Conservation (phyloP, 2,888 invertebrate genomes). For the Synanthedon myopaeformis region DNA sequence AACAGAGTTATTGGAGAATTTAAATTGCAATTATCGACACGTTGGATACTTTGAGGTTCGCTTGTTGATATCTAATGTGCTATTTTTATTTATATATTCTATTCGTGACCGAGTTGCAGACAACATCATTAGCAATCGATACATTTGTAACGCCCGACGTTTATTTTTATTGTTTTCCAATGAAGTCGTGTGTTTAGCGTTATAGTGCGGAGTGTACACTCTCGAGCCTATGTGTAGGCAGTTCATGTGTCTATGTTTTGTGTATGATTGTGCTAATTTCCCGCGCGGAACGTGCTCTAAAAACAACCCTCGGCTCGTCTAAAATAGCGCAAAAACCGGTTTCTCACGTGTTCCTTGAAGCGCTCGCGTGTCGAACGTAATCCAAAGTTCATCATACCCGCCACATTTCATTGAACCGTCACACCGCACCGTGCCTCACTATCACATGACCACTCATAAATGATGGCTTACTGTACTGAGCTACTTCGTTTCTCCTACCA, state of each 20-base stretch:
- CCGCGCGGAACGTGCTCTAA: not conserved
- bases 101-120: not conserved
- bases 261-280: constrained; percentile 4
- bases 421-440: not conserved
- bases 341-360: constrained; percentile 27
- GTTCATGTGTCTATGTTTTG: constrained; percentile 6
- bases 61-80: not conserved
- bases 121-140: not conserved
- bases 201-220: not conserved
- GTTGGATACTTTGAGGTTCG: not conserved
- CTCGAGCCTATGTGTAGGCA: not conserved
- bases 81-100: not conserved
- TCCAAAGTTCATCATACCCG: constrained; percentile 45
- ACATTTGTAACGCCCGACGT: not conserved
- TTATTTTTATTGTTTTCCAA: not conserved
- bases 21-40: not conserved
- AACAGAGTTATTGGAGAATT: constrained; percentile 14
- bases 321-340: constrained; percentile 35
- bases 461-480: too few species aligned
- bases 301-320: constrained; percentile 14
- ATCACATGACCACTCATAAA: too few species aligned
- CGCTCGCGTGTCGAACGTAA: constrained; percentile 29
- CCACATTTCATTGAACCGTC: constrained; percentile 43
- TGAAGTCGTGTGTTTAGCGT: not conserved
- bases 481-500: too few species aligned